Conservation (phyloP, 2,888 invertebrate species). For the Melolontha melolontha region DNA sequence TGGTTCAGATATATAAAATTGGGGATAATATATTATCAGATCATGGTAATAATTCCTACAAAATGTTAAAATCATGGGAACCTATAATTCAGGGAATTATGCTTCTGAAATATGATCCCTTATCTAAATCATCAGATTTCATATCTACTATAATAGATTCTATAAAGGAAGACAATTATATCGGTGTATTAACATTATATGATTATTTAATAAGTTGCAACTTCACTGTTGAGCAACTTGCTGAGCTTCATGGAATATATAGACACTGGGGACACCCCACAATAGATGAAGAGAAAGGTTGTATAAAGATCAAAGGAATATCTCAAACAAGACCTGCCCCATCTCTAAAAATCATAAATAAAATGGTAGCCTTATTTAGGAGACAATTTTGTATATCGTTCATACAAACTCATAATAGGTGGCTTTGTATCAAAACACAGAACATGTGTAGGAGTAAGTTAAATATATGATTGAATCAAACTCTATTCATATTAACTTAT, state of each 20-base stretch:
- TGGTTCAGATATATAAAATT: no score
- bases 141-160: no score
- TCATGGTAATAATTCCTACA: not conserved
- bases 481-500: no score
- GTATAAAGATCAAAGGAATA: not conserved
- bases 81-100: not conserved
- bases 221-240: not conserved
- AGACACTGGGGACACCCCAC: not conserved
- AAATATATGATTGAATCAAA: no score
- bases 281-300: not conserved
- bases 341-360: not conserved
- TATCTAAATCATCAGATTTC: not conserved
- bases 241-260: not conserved
- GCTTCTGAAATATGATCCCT: not conserved
- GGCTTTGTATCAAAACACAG: not conserved
- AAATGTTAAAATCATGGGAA: not conserved
- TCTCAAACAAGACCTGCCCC: not conserved
- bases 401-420: not conserved
- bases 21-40: no score
- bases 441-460: not conserved
- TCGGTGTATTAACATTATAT: not conserved
- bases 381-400: slow-evolving; percentile 6
- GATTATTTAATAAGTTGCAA: not conserved
- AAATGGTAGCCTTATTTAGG: not conserved
- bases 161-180: no score